Evolutionary conservation across 2,113 vertebrate species (phyloP).

Genomic region (Baryphthengus martii): DNA sequence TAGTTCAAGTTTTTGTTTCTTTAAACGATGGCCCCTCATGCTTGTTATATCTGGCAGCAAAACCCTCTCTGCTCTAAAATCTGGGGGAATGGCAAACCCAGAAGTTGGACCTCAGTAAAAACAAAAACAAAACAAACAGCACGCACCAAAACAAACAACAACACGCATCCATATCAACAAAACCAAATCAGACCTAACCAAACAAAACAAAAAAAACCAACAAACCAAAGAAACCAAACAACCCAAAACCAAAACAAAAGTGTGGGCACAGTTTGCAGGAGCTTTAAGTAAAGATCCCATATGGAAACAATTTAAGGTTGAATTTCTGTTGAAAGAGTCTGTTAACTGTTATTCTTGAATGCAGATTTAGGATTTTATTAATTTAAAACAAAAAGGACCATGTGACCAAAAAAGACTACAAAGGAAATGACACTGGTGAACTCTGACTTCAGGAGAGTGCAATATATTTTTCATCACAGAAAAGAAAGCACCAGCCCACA

Average conservation of each 20-base stretch:
- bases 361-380: conserved; percentile 69
- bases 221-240: too few relatives aligned
- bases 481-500: conserved; percentile 69
- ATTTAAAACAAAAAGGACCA: conserved; percentile 70
- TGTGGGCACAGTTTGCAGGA: conserved; percentile 35
- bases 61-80: conserved; percentile 34
- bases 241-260: too few relatives aligned
- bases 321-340: conserved; percentile 65
- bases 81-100: conserved; percentile 19
- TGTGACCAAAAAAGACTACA: conserved; percentile 69
- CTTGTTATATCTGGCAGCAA: conserved; percentile 45
- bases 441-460: conserved; percentile 63
- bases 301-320: conserved; percentile 66
- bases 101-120: conserved; percentile 15
- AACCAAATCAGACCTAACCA: too few relatives aligned
- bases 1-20: conserved; percentile 39
- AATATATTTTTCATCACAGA: conserved; percentile 69
- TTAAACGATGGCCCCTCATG: conserved; percentile 30
- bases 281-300: conserved; percentile 53
- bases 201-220: too few relatives aligned
- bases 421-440: conserved; percentile 68
- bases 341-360: conserved; percentile 64
- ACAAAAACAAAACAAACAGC: conserved; percentile 31
- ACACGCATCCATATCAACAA: too few relatives aligned
- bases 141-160: too few relatives aligned